Conservation (phyloP, 2,888 invertebrate species). For the Catocala fraxini region DNA sequence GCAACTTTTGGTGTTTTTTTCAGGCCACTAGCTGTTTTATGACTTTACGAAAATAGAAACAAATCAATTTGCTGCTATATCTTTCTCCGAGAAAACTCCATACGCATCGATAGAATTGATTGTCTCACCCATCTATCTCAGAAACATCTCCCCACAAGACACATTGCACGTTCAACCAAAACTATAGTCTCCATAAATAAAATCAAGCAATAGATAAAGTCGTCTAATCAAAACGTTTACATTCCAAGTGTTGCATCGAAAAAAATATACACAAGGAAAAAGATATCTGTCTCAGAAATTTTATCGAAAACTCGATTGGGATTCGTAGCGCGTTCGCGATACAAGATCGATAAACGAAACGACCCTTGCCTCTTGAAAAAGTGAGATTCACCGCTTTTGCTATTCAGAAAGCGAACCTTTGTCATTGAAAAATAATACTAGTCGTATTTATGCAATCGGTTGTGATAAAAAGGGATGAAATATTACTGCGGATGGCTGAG, state of each 20-base stretch:
- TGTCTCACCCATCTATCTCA: neutral
- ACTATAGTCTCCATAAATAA: constrained; percentile 24
- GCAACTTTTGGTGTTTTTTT: neutral
- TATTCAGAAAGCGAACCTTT: constrained; percentile 73
- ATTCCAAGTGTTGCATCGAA: constrained; percentile 52
- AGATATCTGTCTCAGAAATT: constrained; percentile 63
- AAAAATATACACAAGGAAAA: constrained; percentile 52
- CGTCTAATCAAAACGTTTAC: constrained; percentile 53
- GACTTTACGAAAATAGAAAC: neutral
- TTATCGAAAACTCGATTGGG: constrained; percentile 69
- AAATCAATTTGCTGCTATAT: too few species aligned
- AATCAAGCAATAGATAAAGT: constrained; percentile 31
- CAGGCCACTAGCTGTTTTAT: too few species aligned
- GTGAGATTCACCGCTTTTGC: constrained; percentile 73
- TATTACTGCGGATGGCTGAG: constrained; percentile 49
- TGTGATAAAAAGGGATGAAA: constrained; percentile 72
- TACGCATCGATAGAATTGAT: neutral
- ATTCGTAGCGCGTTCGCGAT: constrained; percentile 71
- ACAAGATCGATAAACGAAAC: constrained; percentile 77
- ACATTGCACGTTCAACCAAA: constrained; percentile 3
- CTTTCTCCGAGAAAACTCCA: neutral
- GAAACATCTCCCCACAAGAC: neutral
- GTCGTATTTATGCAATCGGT: constrained; percentile 67
- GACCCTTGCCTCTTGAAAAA: constrained; percentile 71
- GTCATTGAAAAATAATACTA: constrained; percentile 78